Percentiles rank a stretch among this genome's conserved stretches.
Conservation (phyloP, 2,888 invertebrate genomes). For the Drosophila neutralis region DNA sequence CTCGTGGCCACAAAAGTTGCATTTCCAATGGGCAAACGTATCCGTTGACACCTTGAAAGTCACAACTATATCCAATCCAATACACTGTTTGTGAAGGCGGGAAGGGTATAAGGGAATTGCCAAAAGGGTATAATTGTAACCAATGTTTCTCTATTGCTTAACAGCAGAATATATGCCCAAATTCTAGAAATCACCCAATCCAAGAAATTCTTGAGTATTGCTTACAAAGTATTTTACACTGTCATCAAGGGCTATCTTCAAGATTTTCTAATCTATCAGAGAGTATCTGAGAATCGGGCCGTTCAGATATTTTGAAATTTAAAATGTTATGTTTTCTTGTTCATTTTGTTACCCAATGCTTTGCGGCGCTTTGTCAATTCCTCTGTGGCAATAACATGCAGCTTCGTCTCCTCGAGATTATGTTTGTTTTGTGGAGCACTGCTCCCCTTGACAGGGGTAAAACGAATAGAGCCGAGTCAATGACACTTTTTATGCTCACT, state of each 20-base stretch:
- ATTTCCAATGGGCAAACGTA: conserved; percentile 19
- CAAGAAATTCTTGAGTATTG: background rate
- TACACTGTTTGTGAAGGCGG: too few species aligned
- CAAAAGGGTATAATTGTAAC: background rate
- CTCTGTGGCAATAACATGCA: conserved; percentile 24
- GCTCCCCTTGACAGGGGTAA: conserved; percentile 7
- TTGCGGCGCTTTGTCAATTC: conserved; percentile 3
- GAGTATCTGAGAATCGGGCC: too few species aligned
- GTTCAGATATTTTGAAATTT: background rate
- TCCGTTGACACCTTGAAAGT: conserved; percentile 27
- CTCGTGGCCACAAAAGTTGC: conserved; percentile 14
- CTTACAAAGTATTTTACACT: background rate
- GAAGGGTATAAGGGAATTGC: background rate
- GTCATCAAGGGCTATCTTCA: background rate
- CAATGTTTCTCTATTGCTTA: background rate
- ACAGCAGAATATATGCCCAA: background rate
- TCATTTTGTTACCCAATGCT: background rate
- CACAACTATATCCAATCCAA: conserved; percentile 1
- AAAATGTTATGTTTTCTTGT: background rate
- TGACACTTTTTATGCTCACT: conserved; percentile 14
- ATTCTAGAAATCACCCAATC: background rate
- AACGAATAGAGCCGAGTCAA: background rate
- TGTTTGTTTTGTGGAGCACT: conserved; percentile 28
- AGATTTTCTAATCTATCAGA: background rate
- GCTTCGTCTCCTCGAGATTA: conserved; percentile 7